Evolutionary conservation across 2,888 invertebrate species (phyloP).

Genomic region (Buathra laborator): DNA sequence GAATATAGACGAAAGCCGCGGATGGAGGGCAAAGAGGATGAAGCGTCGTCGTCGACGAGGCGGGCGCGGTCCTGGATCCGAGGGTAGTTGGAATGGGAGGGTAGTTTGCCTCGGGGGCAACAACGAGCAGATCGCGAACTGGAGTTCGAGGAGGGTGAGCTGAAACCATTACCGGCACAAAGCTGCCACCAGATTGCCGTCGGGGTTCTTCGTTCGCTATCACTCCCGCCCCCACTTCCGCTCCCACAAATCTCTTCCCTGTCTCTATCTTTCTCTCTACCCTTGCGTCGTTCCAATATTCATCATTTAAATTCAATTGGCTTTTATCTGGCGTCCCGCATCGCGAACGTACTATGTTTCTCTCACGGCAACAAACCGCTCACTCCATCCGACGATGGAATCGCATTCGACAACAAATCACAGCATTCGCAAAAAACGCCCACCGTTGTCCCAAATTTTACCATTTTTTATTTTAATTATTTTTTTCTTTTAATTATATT

Average conservation of each 20-base stretch:
- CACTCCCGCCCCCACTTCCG: conserved; percentile 47
- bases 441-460: background rate
- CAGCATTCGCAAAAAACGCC: conserved; percentile 70
- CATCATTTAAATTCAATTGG: conserved; percentile 85
- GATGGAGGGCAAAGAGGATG: conserved; percentile 57
- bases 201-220: conserved; percentile 78
- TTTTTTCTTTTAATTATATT: background rate
- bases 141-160: conserved; percentile 75
- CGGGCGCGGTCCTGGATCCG: conserved; percentile 65
- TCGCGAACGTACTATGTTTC: conserved; percentile 66
- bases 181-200: conserved; percentile 85
- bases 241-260: conserved; percentile 35
- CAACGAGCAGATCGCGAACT: conserved; percentile 65
- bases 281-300: conserved; percentile 82
- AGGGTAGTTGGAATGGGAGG: conserved; percentile 51
- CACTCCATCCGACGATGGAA: conserved; percentile 77
- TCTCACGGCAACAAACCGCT: conserved; percentile 20
- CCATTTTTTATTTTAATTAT: background rate
- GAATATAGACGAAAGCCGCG: conserved; percentile 14
- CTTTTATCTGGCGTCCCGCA: conserved; percentile 83
- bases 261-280: conserved; percentile 38
- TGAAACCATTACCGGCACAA: conserved; percentile 84
- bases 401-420: conserved; percentile 76
- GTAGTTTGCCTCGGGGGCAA: conserved; percentile 57
- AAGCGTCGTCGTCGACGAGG: conserved; percentile 54